Conservation (phyloP, 2,888 invertebrate genomes). For the Nemapogon koenigi region DNA sequence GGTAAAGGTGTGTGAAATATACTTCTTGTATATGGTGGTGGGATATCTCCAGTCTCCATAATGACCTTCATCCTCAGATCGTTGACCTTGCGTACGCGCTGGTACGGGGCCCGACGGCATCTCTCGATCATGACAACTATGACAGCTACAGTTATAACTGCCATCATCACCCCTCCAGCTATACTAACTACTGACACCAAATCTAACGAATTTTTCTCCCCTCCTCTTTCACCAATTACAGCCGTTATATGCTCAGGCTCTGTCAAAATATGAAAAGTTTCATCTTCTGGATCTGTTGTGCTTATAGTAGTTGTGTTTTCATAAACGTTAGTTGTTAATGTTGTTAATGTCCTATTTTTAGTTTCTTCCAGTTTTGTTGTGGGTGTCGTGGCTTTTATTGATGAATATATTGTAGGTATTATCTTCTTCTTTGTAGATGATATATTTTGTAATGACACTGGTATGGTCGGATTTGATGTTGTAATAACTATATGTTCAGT, state of each 20-base stretch:
- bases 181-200: conserved; percentile 57
- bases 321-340: conserved; percentile 16
- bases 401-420: neutral
- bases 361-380: conserved; percentile 6
- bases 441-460: conserved; percentile 3
- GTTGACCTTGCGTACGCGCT: conserved; percentile 46
- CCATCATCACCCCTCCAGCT: conserved; percentile 58
- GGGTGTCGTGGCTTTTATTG: conserved; percentile 5
- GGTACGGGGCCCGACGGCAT: conserved; percentile 44
- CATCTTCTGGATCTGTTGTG: conserved; percentile 41
- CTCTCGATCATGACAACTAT: conserved; percentile 55
- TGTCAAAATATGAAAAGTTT: conserved; percentile 62
- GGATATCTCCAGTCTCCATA: conserved; percentile 45
- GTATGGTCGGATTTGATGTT: conserved; percentile 4
- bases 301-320: conserved; percentile 20
- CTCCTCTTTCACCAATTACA: conserved; percentile 50
- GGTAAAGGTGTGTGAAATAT: conserved; percentile 65
- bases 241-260: conserved; percentile 62
- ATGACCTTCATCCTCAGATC: conserved; percentile 54
- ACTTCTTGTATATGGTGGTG: conserved; percentile 60
- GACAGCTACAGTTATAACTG: conserved; percentile 54
- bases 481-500: conserved; percentile 15
- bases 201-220: conserved; percentile 42
- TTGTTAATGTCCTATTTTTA: conserved; percentile 12
- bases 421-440: neutral